Base-by-base conservation (phyloP, 2,113 vertebrate species). In the Chunga burmeisteri region DNA sequence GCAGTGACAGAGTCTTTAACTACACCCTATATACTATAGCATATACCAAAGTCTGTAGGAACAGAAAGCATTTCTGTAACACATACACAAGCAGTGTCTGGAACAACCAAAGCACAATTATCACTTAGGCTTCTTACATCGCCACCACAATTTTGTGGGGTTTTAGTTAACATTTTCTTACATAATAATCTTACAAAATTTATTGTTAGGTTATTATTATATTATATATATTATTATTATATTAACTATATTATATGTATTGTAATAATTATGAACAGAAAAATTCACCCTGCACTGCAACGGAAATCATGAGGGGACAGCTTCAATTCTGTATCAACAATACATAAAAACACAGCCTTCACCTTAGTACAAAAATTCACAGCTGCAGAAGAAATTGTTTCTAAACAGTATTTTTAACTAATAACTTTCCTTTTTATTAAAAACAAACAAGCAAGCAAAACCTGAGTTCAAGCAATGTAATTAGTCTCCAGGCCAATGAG, bases 1-100 rank as follows among this genome's bases (percentile, higher is more conserved):
- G 32, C 30, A 42, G 29, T 2, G 5, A 26, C 27, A 7, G 17
- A 18, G 20, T 30, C 53, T 44, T 44, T 23, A 49, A 18, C 14
- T 27, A 9, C 1, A 11, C 10, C 49, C 20, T n/a, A 4, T 3
- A 3, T 13, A 30, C 44, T 30, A n/a, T 2, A 1, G 19, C 36
- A 22, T 7, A 17, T 0, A 50, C 10, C 18, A 22, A 18, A 32
- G 34, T 0, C 6, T 5, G 15, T 0, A 42, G 63, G 53, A 84
- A 25, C 2, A 42, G 65, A 52, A 50, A 40, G 49, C 26, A 14
- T n/a, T 78, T n/a, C 86, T 73, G 25, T 34, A 75, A 36, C 58
- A 29, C 8, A 12, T 3, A 46, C 38, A 29, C 34, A 16, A 10
- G 11, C 30, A 23, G 68, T 1, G 12, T 11, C 38, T n/a, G 52